Evolutionary conservation across 2,888 invertebrate genomes (phyloP).

Genomic region (Callosobruchus maculatus): DNA sequence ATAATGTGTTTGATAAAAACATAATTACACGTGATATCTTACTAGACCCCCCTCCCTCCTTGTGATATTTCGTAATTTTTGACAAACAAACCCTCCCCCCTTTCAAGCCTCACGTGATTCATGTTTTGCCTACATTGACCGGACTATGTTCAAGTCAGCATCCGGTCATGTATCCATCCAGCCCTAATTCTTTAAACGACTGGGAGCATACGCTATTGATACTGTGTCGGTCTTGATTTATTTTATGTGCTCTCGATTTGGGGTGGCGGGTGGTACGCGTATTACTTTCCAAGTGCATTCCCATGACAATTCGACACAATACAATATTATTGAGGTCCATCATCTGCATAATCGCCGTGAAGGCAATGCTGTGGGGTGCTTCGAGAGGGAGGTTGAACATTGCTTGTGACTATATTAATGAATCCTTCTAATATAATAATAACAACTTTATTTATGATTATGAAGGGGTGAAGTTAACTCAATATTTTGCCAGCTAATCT

Average conservation of each 20-base stretch:
- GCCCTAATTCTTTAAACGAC: constrained; percentile 48
- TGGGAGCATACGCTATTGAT: constrained; percentile 43
- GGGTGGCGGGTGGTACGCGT: not conserved
- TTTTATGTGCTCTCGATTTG: not conserved
- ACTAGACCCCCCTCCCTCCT: too few relatives aligned
- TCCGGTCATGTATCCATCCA: constrained; percentile 32
- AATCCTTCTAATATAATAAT: not conserved
- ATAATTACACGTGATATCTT: too few relatives aligned
- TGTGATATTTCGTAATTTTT: too few relatives aligned
- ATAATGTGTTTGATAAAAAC: too few relatives aligned
- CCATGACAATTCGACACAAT: not conserved
- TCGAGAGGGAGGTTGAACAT: not conserved
- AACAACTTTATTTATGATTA: not conserved
- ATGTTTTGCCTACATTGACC: not conserved
- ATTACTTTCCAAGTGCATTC: not conserved
- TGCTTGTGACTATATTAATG: not conserved
- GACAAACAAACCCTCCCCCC: too few relatives aligned
- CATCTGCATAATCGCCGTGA: not conserved
- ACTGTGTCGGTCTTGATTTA: not conserved
- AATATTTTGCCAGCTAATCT: too few relatives aligned
- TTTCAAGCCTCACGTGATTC: too few relatives aligned
- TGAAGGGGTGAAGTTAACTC: too few relatives aligned
- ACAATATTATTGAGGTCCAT: not conserved
- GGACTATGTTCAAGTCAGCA: not conserved
- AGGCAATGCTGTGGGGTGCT: not conserved